Evolutionary conservation across 2,888 invertebrate species (phyloP).

Genomic region (Kryphioiulus occultus): DNA sequence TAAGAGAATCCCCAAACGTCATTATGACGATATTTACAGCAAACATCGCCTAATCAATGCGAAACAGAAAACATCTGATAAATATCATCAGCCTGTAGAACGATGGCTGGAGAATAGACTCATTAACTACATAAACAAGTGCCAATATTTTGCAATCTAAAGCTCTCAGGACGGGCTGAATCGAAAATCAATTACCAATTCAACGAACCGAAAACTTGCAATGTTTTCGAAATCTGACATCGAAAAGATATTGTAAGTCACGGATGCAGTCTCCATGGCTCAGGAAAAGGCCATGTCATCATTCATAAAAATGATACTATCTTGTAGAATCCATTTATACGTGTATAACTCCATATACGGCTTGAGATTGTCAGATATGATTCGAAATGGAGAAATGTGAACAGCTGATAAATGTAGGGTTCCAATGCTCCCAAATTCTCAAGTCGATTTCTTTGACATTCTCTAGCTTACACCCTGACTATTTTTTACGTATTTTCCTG

Average conservation of each 20-base stretch:
- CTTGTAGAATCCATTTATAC: too few relatives aligned
- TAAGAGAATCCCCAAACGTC: too few relatives aligned
- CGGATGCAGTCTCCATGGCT: not conserved
- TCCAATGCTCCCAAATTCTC: too few relatives aligned
- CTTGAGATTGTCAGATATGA: too few relatives aligned
- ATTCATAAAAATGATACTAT: not conserved
- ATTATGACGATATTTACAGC: not conserved
- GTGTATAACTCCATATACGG: too few relatives aligned
- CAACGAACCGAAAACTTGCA: not conserved
- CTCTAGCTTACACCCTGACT: too few relatives aligned
- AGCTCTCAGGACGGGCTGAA: not conserved
- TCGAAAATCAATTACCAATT: not conserved
- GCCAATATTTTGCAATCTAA: not conserved
- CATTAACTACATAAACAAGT: not conserved
- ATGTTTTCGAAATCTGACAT: not conserved
- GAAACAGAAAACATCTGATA: not conserved
- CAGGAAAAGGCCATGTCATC: not conserved
- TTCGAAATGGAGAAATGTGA: too few relatives aligned
- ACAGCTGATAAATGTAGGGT: too few relatives aligned
- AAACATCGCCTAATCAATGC: not conserved
- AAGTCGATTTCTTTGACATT: too few relatives aligned
- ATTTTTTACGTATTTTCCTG: too few relatives aligned
- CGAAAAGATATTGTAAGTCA: not conserved
- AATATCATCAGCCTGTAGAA: not conserved
- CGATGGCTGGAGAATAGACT: not conserved